Percentiles rank a stretch among this genome's conserved stretches.
These are phyloP conservation scores for Saguinus imperator DNA, from an alignment of 2,113 vertebrate species.

Conservation along the genomic window DNA sequence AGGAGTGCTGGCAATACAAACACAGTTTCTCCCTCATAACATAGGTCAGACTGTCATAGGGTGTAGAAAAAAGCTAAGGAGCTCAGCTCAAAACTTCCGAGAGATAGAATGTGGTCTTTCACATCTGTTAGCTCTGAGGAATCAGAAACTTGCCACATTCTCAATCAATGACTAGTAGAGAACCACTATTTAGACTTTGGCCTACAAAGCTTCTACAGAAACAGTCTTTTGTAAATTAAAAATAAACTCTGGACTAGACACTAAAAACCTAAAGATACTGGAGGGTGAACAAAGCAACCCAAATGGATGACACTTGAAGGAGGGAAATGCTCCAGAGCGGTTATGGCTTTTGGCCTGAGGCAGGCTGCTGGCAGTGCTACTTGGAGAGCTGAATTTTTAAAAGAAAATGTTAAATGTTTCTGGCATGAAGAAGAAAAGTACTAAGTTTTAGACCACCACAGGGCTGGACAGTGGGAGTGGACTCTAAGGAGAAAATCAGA, in stretches of 20 bases:
- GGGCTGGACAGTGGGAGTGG: not conserved
- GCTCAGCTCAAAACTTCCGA: not conserved
- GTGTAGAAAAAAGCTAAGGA: not conserved
- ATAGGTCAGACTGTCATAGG: not conserved
- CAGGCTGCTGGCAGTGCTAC: not conserved
- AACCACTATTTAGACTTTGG: not conserved
- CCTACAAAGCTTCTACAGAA: not conserved
- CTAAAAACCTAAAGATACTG: not conserved
- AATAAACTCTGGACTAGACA: not conserved
- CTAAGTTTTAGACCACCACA: not conserved
- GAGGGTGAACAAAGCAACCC: not conserved
- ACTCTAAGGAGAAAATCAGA: not conserved
- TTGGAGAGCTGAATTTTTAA: not conserved
- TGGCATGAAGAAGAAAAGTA: not conserved
- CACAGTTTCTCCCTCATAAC: not conserved
- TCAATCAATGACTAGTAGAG: not conserved
- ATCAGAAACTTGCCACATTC: not conserved
- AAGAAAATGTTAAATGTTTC: not conserved
- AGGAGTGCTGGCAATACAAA: not conserved
- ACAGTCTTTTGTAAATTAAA: not conserved
- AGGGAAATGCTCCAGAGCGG: not conserved
- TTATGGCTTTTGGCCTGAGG: not conserved
- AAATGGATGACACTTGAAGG: not conserved
- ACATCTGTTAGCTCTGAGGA: not conserved
- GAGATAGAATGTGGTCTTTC: not conserved